Evolutionary conservation across 2,888 invertebrate species (phyloP).

Genomic region (Rugalucina vietnamica): DNA sequence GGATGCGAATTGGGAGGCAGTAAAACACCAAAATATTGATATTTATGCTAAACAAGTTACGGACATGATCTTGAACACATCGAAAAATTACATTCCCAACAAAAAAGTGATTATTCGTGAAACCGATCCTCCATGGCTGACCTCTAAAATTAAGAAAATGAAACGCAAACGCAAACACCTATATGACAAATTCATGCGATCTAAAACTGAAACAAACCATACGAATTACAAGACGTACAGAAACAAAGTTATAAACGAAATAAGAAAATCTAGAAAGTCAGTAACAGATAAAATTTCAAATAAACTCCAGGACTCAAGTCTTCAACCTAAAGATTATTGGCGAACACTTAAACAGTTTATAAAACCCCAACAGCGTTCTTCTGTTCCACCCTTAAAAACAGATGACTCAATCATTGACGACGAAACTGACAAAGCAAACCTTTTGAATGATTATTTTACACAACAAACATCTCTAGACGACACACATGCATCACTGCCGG

Average conservation of each 20-base stretch:
- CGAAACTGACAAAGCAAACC: background rate
- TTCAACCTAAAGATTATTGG: background rate
- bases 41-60: conserved; percentile 11
- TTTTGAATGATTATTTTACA: background rate
- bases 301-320: background rate
- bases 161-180: conserved; percentile 3
- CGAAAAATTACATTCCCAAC: conserved; percentile 4
- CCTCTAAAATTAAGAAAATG: background rate
- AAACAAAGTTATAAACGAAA: background rate
- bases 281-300: background rate
- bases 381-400: background rate
- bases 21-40: background rate
- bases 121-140: background rate
- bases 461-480: background rate
- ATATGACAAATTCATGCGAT: conserved; percentile 8
- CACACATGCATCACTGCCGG: background rate
- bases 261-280: background rate
- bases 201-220: background rate
- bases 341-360: background rate
- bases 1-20: background rate
- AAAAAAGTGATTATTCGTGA: background rate
- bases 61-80: background rate
- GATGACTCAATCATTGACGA: background rate
- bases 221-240: background rate
- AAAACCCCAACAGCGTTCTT: background rate